Conservation (phyloP, 2,113 vertebrate species). For the Micromys minutus region DNA sequence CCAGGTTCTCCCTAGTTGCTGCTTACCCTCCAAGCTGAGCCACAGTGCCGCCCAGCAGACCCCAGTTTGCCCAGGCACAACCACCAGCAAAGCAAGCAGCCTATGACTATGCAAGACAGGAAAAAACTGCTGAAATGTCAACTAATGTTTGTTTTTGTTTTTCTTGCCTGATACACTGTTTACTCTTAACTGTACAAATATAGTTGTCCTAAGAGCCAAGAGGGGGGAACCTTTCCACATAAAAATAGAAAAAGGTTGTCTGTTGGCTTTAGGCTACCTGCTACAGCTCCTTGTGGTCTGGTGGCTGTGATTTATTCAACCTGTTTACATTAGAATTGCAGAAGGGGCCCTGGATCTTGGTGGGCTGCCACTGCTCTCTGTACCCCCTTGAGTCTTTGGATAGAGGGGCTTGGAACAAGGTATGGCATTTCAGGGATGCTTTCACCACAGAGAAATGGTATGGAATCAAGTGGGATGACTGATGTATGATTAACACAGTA, state of each 20-base stretch:
- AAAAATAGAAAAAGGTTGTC: constrained; percentile 39
- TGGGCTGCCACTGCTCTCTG: constrained; percentile 1
- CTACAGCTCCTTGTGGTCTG: constrained; percentile 12
- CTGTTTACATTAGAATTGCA: constrained; percentile 39
- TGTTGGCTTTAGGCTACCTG: constrained; percentile 45
- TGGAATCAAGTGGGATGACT: constrained; percentile 40
- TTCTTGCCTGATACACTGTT: background rate
- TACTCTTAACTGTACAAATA: constrained; percentile 55
- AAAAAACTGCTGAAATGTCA: constrained; percentile 38
- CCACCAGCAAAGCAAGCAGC: constrained; percentile 36
- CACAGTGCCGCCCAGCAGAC: background rate
- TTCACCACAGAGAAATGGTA: constrained; percentile 24
- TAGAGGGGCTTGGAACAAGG: constrained; percentile 33
- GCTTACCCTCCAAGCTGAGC: background rate
- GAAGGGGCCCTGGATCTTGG: constrained; percentile 1
- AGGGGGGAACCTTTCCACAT: background rate
- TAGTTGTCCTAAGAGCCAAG: constrained; percentile 12
- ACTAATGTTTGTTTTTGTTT: background rate
- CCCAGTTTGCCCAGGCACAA: background rate
- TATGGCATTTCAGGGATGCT: constrained; percentile 27
- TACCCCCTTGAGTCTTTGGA: constrained; percentile 39
- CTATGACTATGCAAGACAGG: constrained; percentile 25
- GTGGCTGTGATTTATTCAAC: constrained; percentile 20
- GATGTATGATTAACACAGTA: constrained; percentile 48
- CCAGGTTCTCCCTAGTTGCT: background rate